A percentile compares a stretch with the other conserved stretches of the same genome.
Conservation (phyloP, 2,797 vertebrate species). For the Lepilemur ruficaudatus region DNA sequence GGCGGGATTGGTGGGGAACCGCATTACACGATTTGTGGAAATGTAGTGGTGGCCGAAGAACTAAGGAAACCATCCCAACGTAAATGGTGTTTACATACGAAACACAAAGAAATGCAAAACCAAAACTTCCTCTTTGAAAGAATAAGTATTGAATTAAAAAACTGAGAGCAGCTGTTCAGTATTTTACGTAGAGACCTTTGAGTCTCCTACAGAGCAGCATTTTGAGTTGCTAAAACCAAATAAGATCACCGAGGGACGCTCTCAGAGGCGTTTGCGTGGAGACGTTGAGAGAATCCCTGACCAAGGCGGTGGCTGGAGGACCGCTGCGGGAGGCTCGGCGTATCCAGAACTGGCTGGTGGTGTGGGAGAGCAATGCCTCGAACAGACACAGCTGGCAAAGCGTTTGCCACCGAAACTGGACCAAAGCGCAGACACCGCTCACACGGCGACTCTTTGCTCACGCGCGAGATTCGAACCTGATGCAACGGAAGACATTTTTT, state of each 20-base stretch:
- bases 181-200: accelerated
- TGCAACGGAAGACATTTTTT: background rate
- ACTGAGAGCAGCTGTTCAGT: accelerated
- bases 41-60: background rate
- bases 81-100: background rate
- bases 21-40: accelerated
- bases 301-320: background rate
- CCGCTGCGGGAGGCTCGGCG: too few relatives aligned
- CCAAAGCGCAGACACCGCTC: too few relatives aligned
- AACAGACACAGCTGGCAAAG: accelerated
- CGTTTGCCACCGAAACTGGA: accelerated
- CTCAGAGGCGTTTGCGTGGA: too few relatives aligned
- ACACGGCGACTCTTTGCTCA: accelerated
- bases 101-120: too few relatives aligned
- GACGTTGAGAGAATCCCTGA: accelerated
- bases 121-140: background rate
- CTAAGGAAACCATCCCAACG: background rate
- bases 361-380: accelerated
- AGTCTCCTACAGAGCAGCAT: background rate
- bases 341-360: too few relatives aligned
- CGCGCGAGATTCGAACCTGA: accelerated
- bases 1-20: accelerated
- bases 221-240: background rate
- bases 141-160: background rate
- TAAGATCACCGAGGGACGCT: accelerated